phyloP scores from a whole-genome alignment of 1,140 invertebrate genomes.

The Lycorma delicatula region DNA sequence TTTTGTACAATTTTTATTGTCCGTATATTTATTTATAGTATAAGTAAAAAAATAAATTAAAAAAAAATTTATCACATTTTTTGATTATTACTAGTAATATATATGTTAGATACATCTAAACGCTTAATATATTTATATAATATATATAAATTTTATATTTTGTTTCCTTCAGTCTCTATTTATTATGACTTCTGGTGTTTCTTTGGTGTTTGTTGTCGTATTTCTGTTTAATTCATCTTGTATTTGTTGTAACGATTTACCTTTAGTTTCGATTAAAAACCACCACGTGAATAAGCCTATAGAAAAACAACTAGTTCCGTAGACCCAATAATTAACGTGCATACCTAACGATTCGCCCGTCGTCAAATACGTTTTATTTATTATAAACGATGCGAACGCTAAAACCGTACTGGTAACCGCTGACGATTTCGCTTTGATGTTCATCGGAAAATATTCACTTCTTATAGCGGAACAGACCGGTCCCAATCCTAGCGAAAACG shows the following conservation, averaged over 20 bases:
- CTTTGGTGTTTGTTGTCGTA: neutral
- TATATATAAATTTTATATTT: too few species aligned
- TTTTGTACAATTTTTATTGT: too few species aligned
- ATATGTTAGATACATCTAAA: too few species aligned
- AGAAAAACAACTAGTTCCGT: slow-evolving; percentile 53
- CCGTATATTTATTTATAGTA: too few species aligned
- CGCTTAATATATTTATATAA: too few species aligned
- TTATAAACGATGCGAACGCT: slow-evolving; percentile 60
- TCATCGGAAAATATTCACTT: slow-evolving; percentile 38
- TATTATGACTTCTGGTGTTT: neutral
- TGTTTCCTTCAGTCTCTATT: neutral
- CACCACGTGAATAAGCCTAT: slow-evolving; percentile 54
- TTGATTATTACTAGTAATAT: too few species aligned
- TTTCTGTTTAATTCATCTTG: slow-evolving; percentile 32
- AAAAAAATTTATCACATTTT: too few species aligned
- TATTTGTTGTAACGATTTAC: slow-evolving; percentile 60
- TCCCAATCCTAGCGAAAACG: slow-evolving; percentile 33
- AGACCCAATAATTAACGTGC: slow-evolving; percentile 58
- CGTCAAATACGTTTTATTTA: slow-evolving; percentile 63
- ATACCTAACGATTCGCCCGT: slow-evolving; percentile 40
- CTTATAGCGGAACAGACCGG: slow-evolving; percentile 38
- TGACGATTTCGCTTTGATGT: slow-evolving; percentile 49
- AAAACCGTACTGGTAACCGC: slow-evolving; percentile 60
- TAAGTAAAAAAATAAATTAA: too few species aligned
- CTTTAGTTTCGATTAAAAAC: slow-evolving; percentile 72